phyloP scores from a whole-genome alignment of 1,140 invertebrate genomes.

The Daktulosphaira vitifoliae region DNA sequence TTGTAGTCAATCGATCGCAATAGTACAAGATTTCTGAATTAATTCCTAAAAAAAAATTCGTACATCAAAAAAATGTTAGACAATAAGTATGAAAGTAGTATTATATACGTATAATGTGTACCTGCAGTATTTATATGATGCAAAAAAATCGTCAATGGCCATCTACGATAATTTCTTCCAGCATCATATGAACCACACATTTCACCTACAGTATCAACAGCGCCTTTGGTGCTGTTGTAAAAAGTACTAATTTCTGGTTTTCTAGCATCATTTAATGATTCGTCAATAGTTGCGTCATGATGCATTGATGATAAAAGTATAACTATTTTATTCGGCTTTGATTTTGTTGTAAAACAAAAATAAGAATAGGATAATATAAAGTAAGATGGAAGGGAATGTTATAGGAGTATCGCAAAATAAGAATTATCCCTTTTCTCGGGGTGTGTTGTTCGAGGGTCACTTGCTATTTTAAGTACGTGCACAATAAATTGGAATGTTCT shows the following conservation, averaged over 20 bases:
- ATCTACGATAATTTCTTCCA: neutral
- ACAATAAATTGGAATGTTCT: no score
- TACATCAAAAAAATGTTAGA: neutral
- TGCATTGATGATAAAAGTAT: no score
- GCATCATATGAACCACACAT: conserved; percentile 33
- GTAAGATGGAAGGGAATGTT: no score
- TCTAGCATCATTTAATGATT: neutral
- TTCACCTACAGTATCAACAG: conserved; percentile 16
- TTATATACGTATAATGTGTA: neutral
- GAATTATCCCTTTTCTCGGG: no score
- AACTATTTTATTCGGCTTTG: no score
- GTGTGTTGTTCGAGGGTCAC: no score
- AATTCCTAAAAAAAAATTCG: conserved; percentile 3
- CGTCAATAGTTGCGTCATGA: neutral
- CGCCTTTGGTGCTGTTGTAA: conserved; percentile 37
- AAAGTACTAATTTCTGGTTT: conserved; percentile 40
- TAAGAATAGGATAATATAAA: no score
- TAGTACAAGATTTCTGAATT: neutral
- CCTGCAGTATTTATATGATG: neutral
- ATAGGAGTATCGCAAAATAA: no score
- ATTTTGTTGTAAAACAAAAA: no score
- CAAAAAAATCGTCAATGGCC: neutral
- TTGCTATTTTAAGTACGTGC: no score
- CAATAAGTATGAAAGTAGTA: neutral
- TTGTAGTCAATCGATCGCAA: neutral